Conservation (phyloP, 2,888 invertebrate genomes). For the Cataglyphis livida region DNA sequence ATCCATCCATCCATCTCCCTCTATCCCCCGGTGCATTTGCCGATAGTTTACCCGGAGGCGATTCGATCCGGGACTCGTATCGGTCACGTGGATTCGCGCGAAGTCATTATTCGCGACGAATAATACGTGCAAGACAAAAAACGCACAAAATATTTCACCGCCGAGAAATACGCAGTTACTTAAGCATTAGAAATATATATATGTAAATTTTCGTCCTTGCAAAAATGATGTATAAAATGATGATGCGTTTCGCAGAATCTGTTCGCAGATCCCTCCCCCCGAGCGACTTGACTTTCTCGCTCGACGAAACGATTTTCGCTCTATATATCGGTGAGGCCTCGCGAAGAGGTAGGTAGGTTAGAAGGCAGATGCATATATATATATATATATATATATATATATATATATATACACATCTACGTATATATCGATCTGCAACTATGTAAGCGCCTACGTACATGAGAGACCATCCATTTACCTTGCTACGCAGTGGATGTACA, state of each 20-base stretch:
- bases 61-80: constrained; percentile 44
- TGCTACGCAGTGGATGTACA: constrained; percentile 62
- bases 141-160: background rate
- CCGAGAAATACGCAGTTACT: background rate
- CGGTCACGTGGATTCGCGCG: constrained; percentile 28
- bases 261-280: background rate
- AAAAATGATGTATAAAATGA: background rate
- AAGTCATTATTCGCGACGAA: constrained; percentile 8
- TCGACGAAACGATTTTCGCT: constrained; percentile 65
- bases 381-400: constrained; percentile 33
- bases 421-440: constrained; percentile 51
- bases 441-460: constrained; percentile 46
- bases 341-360: constrained; percentile 63
- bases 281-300: constrained; percentile 46
- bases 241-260: background rate
- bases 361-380: constrained; percentile 54
- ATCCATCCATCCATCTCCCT: background rate
- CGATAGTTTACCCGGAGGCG: constrained; percentile 40
- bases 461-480: constrained; percentile 46
- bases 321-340: constrained; percentile 55
- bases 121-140: background rate
- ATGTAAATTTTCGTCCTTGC: background rate
- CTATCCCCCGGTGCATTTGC: background rate
- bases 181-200: background rate
- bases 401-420: background rate